A percentile compares a stretch with the other conserved stretches of the same genome.
These are phyloP conservation scores for Tipula vernalis DNA, from an alignment of 2,888 invertebrate species.

Conservation along the genomic window DNA sequence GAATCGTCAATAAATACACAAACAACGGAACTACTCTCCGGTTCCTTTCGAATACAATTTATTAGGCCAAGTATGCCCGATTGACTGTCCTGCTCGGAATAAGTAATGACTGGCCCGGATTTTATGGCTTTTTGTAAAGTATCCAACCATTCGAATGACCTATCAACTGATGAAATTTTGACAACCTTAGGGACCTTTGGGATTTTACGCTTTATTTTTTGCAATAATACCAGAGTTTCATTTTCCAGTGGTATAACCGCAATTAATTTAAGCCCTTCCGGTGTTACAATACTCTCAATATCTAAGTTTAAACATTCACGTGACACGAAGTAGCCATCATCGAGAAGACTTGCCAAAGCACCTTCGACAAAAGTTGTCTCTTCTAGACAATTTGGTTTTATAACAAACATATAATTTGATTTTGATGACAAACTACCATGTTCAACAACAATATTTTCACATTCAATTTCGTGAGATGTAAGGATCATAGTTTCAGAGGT, in stretches of 20 bases:
- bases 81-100: conserved; percentile 45
- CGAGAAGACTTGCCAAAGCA: conserved; percentile 39
- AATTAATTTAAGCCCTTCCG: conserved; percentile 24
- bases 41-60: conserved; percentile 73
- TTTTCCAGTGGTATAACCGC: conserved; percentile 25
- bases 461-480: conserved; percentile 25
- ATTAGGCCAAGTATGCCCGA: conserved; percentile 74
- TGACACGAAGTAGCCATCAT: conserved; percentile 47
- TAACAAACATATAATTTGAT: conserved; percentile 27
- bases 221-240: conserved; percentile 27
- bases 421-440: conserved; percentile 43
- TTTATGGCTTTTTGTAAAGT: conserved; percentile 24
- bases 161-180: conserved; percentile 24
- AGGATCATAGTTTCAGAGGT: conserved; percentile 52
- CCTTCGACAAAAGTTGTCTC: conserved; percentile 31
- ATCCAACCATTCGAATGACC: conserved; percentile 28
- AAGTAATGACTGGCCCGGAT: conserved; percentile 34
- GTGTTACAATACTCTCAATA: conserved; percentile 26
- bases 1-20: conserved; percentile 51
- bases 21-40: conserved; percentile 51
- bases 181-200: conserved; percentile 22
- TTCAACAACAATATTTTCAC: conserved; percentile 43
- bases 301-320: conserved; percentile 43
- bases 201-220: conserved; percentile 21
- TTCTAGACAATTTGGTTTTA: conserved; percentile 22